Evolutionary conservation across 1,140 invertebrate species (phyloP).

Genomic region (Musca domestica): DNA sequence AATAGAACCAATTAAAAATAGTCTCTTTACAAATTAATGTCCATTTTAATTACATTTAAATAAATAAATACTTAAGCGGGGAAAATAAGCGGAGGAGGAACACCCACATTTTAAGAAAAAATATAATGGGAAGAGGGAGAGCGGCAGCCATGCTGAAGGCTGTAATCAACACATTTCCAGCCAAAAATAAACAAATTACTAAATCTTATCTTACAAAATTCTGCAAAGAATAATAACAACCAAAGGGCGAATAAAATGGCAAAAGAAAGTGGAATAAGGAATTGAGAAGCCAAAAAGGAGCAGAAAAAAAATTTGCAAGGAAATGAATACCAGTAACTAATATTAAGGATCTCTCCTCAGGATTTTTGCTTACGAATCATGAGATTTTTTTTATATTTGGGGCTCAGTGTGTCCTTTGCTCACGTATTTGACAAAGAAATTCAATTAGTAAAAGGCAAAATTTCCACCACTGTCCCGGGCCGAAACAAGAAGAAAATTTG

Average conservation of each 20-base stretch:
- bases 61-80: too few species aligned
- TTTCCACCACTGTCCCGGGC: background rate
- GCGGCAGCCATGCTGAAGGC: background rate
- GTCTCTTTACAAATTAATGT: constrained; percentile 10
- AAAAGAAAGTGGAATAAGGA: background rate
- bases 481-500: constrained; percentile 18
- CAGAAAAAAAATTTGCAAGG: too few species aligned
- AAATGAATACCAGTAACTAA: background rate
- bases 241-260: background rate
- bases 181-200: constrained; percentile 8
- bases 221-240: too few species aligned
- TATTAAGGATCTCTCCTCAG: too few species aligned
- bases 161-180: constrained; percentile 7
- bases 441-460: constrained; percentile 17
- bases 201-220: background rate
- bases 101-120: background rate
- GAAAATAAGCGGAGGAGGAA: background rate
- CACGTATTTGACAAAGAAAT: constrained; percentile 22
- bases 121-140: too few species aligned
- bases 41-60: constrained; percentile 15
- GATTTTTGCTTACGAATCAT: too few species aligned
- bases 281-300: too few species aligned
- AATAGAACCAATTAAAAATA: constrained; percentile 14
- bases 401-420: constrained; percentile 2
- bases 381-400: too few species aligned